phyloP scores from a whole-genome alignment of 2,113 vertebrate species.

The Campylomormyrus tamandua region DNA sequence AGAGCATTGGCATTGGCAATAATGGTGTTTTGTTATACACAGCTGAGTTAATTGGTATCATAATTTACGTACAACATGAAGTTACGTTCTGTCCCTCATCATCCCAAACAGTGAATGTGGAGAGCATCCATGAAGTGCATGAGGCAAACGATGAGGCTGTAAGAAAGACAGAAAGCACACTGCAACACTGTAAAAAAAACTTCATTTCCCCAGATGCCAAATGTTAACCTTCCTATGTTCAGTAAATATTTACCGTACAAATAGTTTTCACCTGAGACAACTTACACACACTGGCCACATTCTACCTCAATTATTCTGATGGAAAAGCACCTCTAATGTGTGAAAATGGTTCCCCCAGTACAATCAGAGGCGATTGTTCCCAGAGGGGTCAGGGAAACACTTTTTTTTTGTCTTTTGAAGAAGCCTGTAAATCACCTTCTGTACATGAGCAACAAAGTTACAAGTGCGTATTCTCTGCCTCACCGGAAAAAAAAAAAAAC shows the following conservation, averaged over 20 bases:
- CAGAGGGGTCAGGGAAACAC: slow-evolving; percentile 25
- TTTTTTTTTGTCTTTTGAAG: slow-evolving; percentile 36
- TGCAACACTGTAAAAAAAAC: neutral
- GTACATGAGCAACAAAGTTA: slow-evolving; percentile 26
- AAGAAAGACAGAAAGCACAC: neutral
- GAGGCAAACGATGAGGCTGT: neutral
- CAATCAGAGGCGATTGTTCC: slow-evolving; percentile 23
- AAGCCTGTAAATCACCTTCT: slow-evolving; percentile 15
- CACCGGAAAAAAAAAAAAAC: slow-evolving; percentile 14
- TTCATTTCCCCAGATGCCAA: neutral
- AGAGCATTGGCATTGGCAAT: neutral
- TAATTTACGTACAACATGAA: neutral
- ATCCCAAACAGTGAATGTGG: neutral
- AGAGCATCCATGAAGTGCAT: neutral
- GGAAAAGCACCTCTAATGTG: slow-evolving; percentile 13
- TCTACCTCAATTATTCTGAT: slow-evolving; percentile 35
- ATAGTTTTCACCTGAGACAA: slow-evolving; percentile 33
- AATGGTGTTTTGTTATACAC: neutral
- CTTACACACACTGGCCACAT: slow-evolving; percentile 18
- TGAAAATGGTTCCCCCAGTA: slow-evolving; percentile 19
- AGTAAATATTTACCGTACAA: neutral
- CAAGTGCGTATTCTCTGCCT: slow-evolving; percentile 20
- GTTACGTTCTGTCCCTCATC: neutral
- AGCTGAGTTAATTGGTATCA: neutral
- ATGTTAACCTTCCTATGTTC: neutral